Percentiles rank a stretch among this genome's conserved stretches.
phyloP scores from a whole-genome alignment of 2,888 invertebrate genomes.

The Odontomyia ornata region DNA sequence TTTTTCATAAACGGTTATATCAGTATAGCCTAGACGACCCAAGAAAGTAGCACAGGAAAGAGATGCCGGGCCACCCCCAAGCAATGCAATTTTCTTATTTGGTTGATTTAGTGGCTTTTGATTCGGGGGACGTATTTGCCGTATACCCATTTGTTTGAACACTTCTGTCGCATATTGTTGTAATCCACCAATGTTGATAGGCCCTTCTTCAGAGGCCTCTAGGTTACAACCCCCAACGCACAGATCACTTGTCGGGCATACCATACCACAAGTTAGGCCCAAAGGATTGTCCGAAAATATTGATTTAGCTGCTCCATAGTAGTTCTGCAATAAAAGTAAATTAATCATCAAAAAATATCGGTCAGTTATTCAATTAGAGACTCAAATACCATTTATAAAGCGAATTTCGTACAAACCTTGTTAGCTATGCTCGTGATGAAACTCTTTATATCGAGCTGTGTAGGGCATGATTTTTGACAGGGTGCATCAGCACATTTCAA shows the following conservation, averaged over 20 bases:
- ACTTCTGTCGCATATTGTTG: constrained; percentile 98
- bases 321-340: constrained; percentile 79
- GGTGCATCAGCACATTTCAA: constrained; percentile 96
- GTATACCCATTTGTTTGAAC: constrained; percentile 93
- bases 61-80: constrained; percentile 97
- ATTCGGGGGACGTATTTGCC: constrained; percentile 83
- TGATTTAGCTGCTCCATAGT: constrained; percentile 95
- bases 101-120: constrained; percentile 65
- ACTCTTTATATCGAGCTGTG: constrained; percentile 94
- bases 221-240: constrained; percentile 98
- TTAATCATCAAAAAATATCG: too few species aligned
- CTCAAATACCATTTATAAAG: too few species aligned
- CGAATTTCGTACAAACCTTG: constrained; percentile 74
- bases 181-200: constrained; percentile 97
- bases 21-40: constrained; percentile 89
- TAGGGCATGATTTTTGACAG: constrained; percentile 98
- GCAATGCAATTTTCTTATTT: constrained; percentile 76
- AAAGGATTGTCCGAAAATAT: constrained; percentile 98
- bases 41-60: constrained; percentile 96
- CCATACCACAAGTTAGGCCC: constrained; percentile 96
- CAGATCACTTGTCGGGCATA: constrained; percentile 97
- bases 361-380: too few species aligned
- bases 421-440: constrained; percentile 97
- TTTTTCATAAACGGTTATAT: constrained; percentile 93
- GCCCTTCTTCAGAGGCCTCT: constrained; percentile 94